Evolutionary conservation across 2,113 vertebrate genomes (phyloP).

Genomic region (Isurus oxyrinchus): DNA sequence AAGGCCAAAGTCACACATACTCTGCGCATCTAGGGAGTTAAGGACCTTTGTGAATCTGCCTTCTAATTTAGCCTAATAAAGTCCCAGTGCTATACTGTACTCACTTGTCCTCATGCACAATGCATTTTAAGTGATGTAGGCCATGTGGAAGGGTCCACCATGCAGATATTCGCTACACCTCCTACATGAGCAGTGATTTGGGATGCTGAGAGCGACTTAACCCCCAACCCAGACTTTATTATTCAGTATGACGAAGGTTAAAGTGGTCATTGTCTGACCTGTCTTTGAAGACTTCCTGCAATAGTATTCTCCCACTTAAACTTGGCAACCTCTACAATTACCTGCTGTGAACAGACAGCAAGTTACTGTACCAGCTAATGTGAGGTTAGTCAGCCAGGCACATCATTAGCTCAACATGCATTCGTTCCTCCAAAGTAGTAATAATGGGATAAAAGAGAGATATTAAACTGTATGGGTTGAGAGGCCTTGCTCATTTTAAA

Average conservation of each 20-base stretch:
- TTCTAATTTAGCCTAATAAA: neutral
- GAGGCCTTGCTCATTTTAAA: neutral
- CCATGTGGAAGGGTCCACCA: neutral
- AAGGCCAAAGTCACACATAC: neutral
- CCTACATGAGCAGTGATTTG: neutral
- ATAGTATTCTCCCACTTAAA: neutral
- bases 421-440: neutral
- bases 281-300: neutral
- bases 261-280: neutral
- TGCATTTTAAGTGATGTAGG: neutral
- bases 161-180: neutral
- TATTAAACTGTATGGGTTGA: neutral
- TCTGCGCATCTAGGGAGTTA: neutral
- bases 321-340: slow-evolving; percentile 1
- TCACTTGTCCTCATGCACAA: neutral
- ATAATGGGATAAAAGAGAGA: neutral
- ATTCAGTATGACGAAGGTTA: neutral
- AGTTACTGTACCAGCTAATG: neutral
- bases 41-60: neutral
- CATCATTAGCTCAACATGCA: neutral
- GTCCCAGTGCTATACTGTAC: neutral
- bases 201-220: neutral
- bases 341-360: neutral
- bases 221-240: neutral
- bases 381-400: neutral